Evolutionary conservation across 2,113 vertebrate genomes (phyloP).

Genomic region (Zapus hudsonius): DNA sequence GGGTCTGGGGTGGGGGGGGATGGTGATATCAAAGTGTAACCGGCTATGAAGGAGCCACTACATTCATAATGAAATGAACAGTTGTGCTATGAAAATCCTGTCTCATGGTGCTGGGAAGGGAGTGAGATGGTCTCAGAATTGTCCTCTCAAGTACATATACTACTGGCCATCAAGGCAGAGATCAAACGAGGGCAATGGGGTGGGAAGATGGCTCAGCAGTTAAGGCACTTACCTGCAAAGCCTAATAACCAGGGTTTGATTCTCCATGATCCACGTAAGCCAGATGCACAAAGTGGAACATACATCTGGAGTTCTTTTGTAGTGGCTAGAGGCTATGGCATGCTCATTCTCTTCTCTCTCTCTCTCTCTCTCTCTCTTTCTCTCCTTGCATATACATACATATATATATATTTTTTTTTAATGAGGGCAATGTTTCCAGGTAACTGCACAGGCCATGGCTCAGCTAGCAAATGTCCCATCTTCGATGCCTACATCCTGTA

Average conservation of each 20-base stretch:
- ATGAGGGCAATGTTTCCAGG: no score
- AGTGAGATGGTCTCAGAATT: not conserved
- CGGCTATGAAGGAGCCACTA: not conserved
- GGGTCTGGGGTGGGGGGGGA: fast-evolving
- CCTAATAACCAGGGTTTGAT: no score
- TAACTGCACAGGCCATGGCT: fast-evolving
- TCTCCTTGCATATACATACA: no score
- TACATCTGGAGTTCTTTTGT: no score
- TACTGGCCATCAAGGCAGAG: not conserved
- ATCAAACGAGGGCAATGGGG: not conserved
- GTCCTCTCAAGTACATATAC: not conserved
- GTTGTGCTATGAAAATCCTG: not conserved
- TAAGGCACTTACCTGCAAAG: no score
- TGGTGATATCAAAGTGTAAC: not conserved
- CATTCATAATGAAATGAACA: not conserved
- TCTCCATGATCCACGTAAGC: no score
- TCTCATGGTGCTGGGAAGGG: not conserved
- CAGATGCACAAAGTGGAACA: no score
- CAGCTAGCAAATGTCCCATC: not conserved
- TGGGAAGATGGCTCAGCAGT: no score
- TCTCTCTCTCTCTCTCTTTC: no score
- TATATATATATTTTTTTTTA: no score
- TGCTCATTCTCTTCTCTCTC: no score
- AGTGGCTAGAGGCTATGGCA: no score
- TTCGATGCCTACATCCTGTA: not conserved